phyloP scores from a whole-genome alignment of 2,888 invertebrate species.

The Temnothorax ravouxi region DNA sequence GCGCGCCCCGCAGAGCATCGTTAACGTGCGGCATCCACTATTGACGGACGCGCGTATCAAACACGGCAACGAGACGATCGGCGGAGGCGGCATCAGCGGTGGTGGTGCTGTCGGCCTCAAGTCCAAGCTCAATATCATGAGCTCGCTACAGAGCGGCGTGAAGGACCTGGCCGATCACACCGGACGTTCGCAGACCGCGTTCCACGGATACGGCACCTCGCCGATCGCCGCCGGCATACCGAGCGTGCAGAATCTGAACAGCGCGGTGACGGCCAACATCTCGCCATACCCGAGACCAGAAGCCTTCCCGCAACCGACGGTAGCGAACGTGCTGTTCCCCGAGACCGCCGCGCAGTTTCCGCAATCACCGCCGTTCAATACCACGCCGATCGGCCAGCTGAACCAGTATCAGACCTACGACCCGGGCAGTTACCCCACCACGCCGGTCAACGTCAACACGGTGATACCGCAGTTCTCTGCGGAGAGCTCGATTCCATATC shows the following conservation, averaged over 20 bases:
- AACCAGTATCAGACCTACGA: slow-evolving; percentile 81
- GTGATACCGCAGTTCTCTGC: slow-evolving; percentile 80
- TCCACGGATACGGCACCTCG: slow-evolving; percentile 77
- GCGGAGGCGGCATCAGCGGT: slow-evolving; percentile 32
- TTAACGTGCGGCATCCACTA: slow-evolving; percentile 80
- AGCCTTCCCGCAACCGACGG: slow-evolving; percentile 77
- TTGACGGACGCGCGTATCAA: slow-evolving; percentile 80
- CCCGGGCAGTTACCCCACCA: slow-evolving; percentile 77
- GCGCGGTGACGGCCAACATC: slow-evolving; percentile 75
- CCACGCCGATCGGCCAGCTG: slow-evolving; percentile 76
- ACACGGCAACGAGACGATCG: slow-evolving; percentile 66
- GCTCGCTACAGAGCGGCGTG: slow-evolving; percentile 67
- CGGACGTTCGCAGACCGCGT: slow-evolving; percentile 69
- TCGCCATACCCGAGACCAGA: slow-evolving; percentile 80
- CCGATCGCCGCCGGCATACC: slow-evolving; percentile 73
- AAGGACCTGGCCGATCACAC: slow-evolving; percentile 76
- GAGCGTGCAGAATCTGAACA: slow-evolving; percentile 75
- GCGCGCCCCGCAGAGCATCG: slow-evolving; percentile 80
- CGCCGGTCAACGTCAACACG: slow-evolving; percentile 79
- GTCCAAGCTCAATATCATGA: slow-evolving; percentile 68
- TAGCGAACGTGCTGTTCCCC: slow-evolving; percentile 78
- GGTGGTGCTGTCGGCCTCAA: slow-evolving; percentile 53
- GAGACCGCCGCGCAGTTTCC: slow-evolving; percentile 79
- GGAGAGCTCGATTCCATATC: slow-evolving; percentile 79
- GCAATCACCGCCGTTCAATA: slow-evolving; percentile 78